Evolutionary conservation across 1,140 invertebrate genomes (phyloP).

Genomic region (Ladona fulva): DNA sequence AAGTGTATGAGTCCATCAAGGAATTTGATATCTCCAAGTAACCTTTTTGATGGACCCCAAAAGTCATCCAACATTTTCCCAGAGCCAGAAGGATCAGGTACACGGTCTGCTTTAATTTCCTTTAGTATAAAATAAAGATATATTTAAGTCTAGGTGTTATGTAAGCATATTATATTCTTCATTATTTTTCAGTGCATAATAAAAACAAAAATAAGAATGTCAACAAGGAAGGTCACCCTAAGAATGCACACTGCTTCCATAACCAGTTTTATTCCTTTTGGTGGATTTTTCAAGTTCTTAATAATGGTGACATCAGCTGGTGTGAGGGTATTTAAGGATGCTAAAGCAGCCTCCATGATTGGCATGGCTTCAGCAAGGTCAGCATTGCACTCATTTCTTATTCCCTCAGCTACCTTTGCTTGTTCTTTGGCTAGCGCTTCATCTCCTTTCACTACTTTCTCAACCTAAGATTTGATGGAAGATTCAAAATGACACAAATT

Average conservation of each 20-base stretch:
- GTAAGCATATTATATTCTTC: too few species aligned
- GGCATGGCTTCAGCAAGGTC: slow-evolving; percentile 90
- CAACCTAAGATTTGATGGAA: slow-evolving; percentile 24
- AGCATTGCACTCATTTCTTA: slow-evolving; percentile 92
- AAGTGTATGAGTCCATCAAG: slow-evolving; percentile 72
- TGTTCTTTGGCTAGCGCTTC: slow-evolving; percentile 62
- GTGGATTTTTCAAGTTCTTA: slow-evolving; percentile 96
- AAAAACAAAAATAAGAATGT: slow-evolving; percentile 14
- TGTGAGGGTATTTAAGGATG: slow-evolving; percentile 85
- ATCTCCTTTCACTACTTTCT: slow-evolving; percentile 51
- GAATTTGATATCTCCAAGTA: slow-evolving; percentile 87
- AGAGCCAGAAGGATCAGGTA: slow-evolving; percentile 55
- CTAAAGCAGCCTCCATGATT: slow-evolving; percentile 79
- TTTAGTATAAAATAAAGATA: too few species aligned
- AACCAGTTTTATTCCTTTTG: slow-evolving; percentile 82
- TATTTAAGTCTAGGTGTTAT: too few species aligned
- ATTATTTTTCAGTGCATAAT: not conserved
- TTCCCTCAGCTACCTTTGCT: slow-evolving; percentile 70
- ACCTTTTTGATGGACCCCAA: slow-evolving; percentile 84
- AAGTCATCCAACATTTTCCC: slow-evolving; percentile 84
- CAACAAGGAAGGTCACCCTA: slow-evolving; percentile 47
- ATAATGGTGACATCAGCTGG: slow-evolving; percentile 87
- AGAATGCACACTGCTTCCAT: slow-evolving; percentile 96
- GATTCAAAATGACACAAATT: too few species aligned
- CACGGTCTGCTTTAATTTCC: slow-evolving; percentile 74